These are phyloP conservation scores for Dicyrtoma fusca DNA, from an alignment of 2,888 invertebrate genomes.

Conservation along the genomic window DNA sequence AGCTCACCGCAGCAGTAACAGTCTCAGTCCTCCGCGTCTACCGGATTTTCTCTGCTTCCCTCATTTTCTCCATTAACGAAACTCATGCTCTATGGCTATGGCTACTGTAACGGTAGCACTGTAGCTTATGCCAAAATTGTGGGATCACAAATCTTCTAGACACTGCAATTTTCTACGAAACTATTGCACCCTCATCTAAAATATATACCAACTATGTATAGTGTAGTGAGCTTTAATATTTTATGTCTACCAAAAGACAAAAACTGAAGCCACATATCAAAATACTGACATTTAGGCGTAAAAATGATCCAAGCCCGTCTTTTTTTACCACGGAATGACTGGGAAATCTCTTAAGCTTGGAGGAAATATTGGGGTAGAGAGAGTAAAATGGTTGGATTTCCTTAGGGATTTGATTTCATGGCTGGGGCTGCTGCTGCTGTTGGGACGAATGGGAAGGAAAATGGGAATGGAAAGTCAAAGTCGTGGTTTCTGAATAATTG, in stretches of 20 bases:
- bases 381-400: conserved; percentile 21
- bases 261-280: background rate
- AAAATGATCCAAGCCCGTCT: too few species aligned
- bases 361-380: background rate
- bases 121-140: too few species aligned
- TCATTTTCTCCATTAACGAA: conserved; percentile 14
- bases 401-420: conserved; percentile 37
- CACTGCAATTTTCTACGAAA: too few species aligned
- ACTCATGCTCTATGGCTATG: background rate
- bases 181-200: too few species aligned
- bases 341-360: background rate
- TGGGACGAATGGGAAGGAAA: too few species aligned
- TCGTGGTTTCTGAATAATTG: conserved; percentile 40
- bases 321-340: background rate
- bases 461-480: background rate
- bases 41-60: conserved; percentile 3
- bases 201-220: too few species aligned
- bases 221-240: too few species aligned
- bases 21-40: background rate
- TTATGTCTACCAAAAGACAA: too few species aligned
- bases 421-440: background rate
- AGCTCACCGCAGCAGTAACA: conserved; percentile 27
- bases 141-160: too few species aligned
- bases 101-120: background rate
- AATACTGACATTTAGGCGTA: background rate